Conservation (phyloP, 1,140 invertebrate genomes). For the Drosophila punjabiensis region DNA sequence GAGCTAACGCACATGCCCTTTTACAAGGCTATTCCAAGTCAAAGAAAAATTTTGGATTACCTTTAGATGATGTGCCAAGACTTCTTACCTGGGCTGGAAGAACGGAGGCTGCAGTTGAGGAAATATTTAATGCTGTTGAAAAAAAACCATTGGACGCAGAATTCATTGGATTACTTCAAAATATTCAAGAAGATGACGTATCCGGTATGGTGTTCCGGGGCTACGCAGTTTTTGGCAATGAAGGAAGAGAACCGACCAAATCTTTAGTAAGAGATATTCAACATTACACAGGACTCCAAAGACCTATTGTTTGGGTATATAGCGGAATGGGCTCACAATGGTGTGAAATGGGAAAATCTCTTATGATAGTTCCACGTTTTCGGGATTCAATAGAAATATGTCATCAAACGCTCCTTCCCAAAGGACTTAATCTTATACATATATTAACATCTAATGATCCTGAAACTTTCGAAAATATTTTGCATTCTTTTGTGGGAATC, state of each 20-base stretch:
- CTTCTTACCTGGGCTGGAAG: constrained; percentile 87
- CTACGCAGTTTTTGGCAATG: constrained; percentile 86
- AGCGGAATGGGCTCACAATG: constrained; percentile 97
- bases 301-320: constrained; percentile 94
- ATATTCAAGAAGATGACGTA: constrained; percentile 87
- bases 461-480: constrained; percentile 91
- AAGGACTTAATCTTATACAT: constrained; percentile 92
- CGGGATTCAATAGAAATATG: constrained; percentile 90
- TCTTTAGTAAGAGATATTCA: constrained; percentile 86
- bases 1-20: constrained; percentile 91
- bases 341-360: constrained; percentile 91
- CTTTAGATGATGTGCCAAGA: constrained; percentile 86
- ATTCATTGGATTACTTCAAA: constrained; percentile 87
- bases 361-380: constrained; percentile 90
- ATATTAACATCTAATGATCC: constrained; percentile 92
- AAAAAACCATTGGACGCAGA: constrained; percentile 87
- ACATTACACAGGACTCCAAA: constrained; percentile 87
- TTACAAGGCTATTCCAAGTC: constrained; percentile 87
- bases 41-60: constrained; percentile 86
- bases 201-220: constrained; percentile 87
- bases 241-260: constrained; percentile 85
- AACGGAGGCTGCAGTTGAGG: constrained; percentile 89
- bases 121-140: constrained; percentile 89
- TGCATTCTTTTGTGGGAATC: constrained; percentile 96
- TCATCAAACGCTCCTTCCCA: constrained; percentile 89